Evolutionary conservation across 2,888 invertebrate genomes (phyloP), one percentile per base, ranked within the genome.

Genomic region (Drosophila setosimentum): DNA sequence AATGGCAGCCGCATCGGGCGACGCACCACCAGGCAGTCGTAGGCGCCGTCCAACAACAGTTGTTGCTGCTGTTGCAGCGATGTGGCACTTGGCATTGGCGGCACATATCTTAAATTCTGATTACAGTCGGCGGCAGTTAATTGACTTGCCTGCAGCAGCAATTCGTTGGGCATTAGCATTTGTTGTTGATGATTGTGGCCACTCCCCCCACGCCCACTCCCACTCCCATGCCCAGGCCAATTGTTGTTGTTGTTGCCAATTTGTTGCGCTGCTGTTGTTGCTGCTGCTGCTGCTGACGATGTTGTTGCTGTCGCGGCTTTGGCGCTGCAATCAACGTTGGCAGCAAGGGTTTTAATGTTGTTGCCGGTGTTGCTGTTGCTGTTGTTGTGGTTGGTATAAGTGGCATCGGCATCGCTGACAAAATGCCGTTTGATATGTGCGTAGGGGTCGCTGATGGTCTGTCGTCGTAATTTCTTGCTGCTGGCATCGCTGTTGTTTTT

Each of bases 381-480:
- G 63, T 13, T 45, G 68, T 49, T 57, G 67, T 79, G 72, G 86
- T 84, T 58, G 91, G 83, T 62, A 83, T 68, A 65, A 85, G 53
- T 30, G 83, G 80, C 55, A 76, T 61, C 55, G 74, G 73, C 82
- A 79, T 78, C 68, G 68, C 53, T 35, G 81, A 76, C 83, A 78
- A 80, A 79, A 81, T 83, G 65, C 83, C 89, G 78, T 76, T 85
- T 84, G 90, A 91, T 90, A 91, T 90, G 89, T 90, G 90, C 89
- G 90, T 89, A 92, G 86, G 92, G 92, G 90, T 91, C 91, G 68
- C 92, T 91, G 82, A 92, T 91, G 83, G 91, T 92, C 83, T 91
- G 83, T 86, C 92, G 91, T 87, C 92, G 91, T 79, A 87, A 70
- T 83, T 91, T 92, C 84, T 89, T 90, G 77, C 79, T 79, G 74